Evolutionary conservation across 2,888 invertebrate species (phyloP), one percentile per base, ranked within the genome.

Genomic region (Magallana nippona): DNA sequence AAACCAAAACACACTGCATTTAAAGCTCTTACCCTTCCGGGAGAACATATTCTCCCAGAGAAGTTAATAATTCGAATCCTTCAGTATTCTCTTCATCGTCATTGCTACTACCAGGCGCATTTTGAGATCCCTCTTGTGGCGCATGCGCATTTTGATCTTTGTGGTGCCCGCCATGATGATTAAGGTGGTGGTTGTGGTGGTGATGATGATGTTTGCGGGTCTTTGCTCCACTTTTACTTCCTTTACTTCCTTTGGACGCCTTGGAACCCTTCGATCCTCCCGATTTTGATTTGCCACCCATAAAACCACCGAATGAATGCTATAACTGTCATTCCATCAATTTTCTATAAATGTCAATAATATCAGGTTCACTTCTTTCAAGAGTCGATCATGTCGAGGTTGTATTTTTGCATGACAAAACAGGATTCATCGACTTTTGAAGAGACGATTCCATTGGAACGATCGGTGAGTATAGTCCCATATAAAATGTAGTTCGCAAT

Each of bases 11-110:
- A 71, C 22, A 71, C 71, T 32, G 22, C 27, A 71, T 3, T 71
- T 22, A 32, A 71, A 71, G 22, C 71, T 32, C 83, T 83, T 83
- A 83, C 83, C 83, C 83, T 80, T 83, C 83, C 13, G 83, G 83
- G 71, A 83, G 71, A 83, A 80, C 79, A 77, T 80, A 83, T n/a
- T 83, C 83, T 77, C 79, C 62, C 63, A 83, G 44, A 60, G 82
- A 58, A 22, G 82, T 78, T 78, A 78, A 60, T 32, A 82, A 82
- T 55, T 82, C 82, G 78, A 78, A 71, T 71, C 71, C 82, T 77
- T 78, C 27, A 10, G 82, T 78, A 56, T 78, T 78, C 56, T 82
- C 82, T 60, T 82, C 78, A 13, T 71, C 71, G 22, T 71, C 71
- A 71, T 71, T 71, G 13, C 71, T 71, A 71, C 60, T 60, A 8